Base-by-base conservation (phyloP, 2,888 invertebrate species). In the Sesamia inferens region DNA sequence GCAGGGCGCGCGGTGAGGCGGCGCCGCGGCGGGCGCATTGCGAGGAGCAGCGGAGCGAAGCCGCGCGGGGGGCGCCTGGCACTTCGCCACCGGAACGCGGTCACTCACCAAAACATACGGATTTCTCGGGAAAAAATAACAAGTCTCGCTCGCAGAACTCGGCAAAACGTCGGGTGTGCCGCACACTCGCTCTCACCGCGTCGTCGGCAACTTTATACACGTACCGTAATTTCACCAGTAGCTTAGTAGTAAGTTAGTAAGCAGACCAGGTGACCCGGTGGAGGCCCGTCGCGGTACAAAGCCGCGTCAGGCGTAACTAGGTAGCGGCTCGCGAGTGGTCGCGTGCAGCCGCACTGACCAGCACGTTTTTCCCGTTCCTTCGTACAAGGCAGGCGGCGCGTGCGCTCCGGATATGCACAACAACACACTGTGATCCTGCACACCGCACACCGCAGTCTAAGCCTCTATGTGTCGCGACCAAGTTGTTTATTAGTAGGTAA, bases 81-180 rank as follows among this genome's bases (percentile, higher is more conserved):
- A 92, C 82, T 71, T 77, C 87, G 94, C 94, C 93, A 93, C 86
- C 89, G 89, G 90, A 91, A 90, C 92, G 91, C 93, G 92, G 91
- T 91, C 93, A 90, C 90, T 89, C 92, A 93, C 90, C 90, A 92
- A 94, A 94, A 93, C 94, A 93, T 91, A 90, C 90, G 83, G 88
- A 91, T 91, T 93, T 93, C 92, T 90, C 89, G 90, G 89, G 90
- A 93, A 93, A 93, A 92, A 92, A 90, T 89, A 89, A 87, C 87
- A 88, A 88, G 64, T 76, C 55, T 61, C 74, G 95, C 79, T 97
- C 94, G 97, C 97, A 91, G 97, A 97, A 44, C 91, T 97, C 97
- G 7, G 97, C 97, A 91, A 96, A 97, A 64, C 97, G 66, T 65
- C 96, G 97, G 88, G 90, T 96, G 76, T 89, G 95, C 76, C 95